These are phyloP conservation scores for Strix occidentalis DNA, from an alignment of 2,797 vertebrate species.

Conservation along the genomic window DNA sequence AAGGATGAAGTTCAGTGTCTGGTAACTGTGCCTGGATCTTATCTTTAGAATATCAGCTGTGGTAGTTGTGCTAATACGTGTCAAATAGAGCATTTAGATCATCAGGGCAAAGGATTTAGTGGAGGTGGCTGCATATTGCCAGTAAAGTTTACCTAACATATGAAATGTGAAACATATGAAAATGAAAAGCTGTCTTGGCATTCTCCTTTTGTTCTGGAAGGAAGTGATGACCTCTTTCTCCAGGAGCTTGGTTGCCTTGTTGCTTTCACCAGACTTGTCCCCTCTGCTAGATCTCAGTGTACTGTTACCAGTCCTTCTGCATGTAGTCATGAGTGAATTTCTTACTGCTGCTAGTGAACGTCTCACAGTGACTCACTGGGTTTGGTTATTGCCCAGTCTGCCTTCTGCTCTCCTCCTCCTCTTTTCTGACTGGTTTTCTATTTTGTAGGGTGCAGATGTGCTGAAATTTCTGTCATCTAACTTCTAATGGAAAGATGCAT, in stretches of 20 bases:
- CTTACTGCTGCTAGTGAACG: not conserved
- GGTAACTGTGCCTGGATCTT: not conserved
- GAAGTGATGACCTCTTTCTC: not conserved
- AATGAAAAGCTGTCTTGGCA: not conserved
- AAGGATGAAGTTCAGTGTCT: not conserved
- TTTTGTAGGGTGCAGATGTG: not conserved
- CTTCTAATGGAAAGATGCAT: not conserved
- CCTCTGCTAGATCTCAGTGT: slow-evolving; percentile 26
- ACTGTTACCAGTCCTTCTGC: not conserved
- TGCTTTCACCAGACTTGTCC: not conserved
- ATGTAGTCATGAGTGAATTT: not conserved
- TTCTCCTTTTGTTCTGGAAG: not conserved
- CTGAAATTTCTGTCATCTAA: slow-evolving; percentile 4
- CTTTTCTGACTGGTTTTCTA: slow-evolving; percentile 15
- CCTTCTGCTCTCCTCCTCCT: slow-evolving; percentile 45
- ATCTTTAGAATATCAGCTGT: not conserved
- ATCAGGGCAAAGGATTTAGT: not conserved
- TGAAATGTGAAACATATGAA: not conserved
- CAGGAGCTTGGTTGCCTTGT: not conserved
- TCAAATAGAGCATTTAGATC: not conserved
- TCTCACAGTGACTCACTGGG: slow-evolving; percentile 44
- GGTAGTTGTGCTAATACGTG: not conserved
- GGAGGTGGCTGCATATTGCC: not conserved
- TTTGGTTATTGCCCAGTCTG: slow-evolving; percentile 31
- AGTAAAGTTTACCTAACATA: not conserved